Conservation (phyloP, 2,797 vertebrate species). For the Melanotaenia maccullochi region DNA sequence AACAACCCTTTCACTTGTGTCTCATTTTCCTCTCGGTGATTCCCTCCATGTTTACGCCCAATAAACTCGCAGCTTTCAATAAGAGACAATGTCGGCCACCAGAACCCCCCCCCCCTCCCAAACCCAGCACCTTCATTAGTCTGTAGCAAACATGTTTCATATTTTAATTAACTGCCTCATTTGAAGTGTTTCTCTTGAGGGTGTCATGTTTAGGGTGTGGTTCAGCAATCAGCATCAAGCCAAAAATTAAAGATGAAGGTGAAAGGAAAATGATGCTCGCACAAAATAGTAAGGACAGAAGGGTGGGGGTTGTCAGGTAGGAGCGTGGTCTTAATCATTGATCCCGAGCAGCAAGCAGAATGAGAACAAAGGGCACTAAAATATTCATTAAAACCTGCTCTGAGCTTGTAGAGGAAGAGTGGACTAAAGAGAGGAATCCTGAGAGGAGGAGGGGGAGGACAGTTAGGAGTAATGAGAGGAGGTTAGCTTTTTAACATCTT, state of each 20-base stretch:
- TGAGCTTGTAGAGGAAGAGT: conserved; percentile 63
- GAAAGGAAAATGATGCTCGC: conserved; percentile 6
- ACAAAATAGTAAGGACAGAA: conserved; percentile 43
- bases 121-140: conserved; percentile 30
- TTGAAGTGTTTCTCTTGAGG: conserved; percentile 58
- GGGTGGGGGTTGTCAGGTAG: conserved; percentile 46
- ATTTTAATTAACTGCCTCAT: conserved; percentile 76
- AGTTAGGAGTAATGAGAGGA: conserved; percentile 69
- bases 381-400: conserved; percentile 86
- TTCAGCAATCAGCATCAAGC: conserved; percentile 33
- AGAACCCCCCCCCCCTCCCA: neutral
- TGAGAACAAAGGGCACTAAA: conserved; percentile 84
- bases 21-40: neutral
- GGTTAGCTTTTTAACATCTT: conserved; percentile 77
- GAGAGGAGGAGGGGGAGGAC: conserved; percentile 21
- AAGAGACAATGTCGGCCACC: conserved; percentile 28
- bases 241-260: conserved; percentile 23
- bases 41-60: conserved; percentile 11
- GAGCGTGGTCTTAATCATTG: conserved; percentile 74
- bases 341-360: conserved; percentile 74
- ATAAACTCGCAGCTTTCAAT: conserved; percentile 28
- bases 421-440: conserved; percentile 29
- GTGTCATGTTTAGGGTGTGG: conserved; percentile 20
- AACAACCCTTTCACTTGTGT: conserved; percentile 18
- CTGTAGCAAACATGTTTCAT: conserved; percentile 57